Evolutionary conservation across 2,113 vertebrate genomes (phyloP), one percentile per base, ranked within the genome.

Genomic region (Setophaga coronata): DNA sequence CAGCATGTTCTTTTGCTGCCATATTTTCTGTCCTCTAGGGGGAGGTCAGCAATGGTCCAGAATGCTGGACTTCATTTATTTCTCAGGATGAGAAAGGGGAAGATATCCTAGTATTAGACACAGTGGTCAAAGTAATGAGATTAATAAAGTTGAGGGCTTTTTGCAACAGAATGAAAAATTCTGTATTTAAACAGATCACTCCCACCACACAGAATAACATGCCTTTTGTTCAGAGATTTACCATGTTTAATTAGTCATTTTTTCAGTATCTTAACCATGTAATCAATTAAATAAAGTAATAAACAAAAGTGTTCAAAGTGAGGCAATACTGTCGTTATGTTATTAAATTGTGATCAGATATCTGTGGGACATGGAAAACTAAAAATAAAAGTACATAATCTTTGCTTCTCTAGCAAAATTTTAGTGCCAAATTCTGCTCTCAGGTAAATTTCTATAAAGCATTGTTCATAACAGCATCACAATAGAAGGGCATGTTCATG

Each of bases 241-340:
- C 95, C 97, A 94, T 95, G 94, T 97, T 98, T 96, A 97, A 97
- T 98, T 95, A 97, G 93, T 97, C 33, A 94, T 95, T 97, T 97
- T 91, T 87, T 96, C 97, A 97, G 95, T 97, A 97, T 87, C 87
- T 97, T 97, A 97, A 92, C 90, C 97, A 97, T 93, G 97, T 97
- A 97, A 82, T 98, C 94, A 95, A 69, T 95, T 95, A 97, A 97
- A 98, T 97, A 97, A 96, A 97, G 84, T 96, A 92, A 98, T 96
- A 96, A 95, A 97, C 96, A 96, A 94, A 97, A 95, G 92, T 94
- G 93, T 50, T 78, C 76, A 81, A 97, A 91, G 97, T 97, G 96
- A 98, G 93, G 97, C 96, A 82, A 97, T 97, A 95, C 76, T 93
- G 71, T 97, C 76, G 94, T 97, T 90, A 94, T 93, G 97, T 82